These are phyloP conservation scores for Sitobion miscanthi DNA, from an alignment of 1,140 invertebrate genomes.

Conservation along the genomic window DNA sequence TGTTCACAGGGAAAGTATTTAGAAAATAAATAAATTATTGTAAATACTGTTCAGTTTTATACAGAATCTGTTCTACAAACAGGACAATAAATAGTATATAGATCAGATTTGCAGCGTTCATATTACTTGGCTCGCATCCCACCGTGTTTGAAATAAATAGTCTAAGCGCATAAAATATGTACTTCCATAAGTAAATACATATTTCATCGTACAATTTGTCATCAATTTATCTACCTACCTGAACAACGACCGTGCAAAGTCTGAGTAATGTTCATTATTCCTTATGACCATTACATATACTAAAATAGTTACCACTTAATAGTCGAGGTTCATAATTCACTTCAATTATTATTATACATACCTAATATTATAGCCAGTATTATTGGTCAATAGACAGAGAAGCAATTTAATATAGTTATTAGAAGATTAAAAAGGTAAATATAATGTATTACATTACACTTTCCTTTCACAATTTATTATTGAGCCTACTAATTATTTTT, in stretches of 20 bases:
- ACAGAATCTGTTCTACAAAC: neutral
- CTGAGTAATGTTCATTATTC: too few relatives aligned
- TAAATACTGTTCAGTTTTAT: neutral
- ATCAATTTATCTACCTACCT: neutral
- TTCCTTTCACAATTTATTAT: too few relatives aligned
- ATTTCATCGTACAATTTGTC: neutral
- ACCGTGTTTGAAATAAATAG: neutral
- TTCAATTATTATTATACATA: too few relatives aligned
- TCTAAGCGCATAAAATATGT: neutral
- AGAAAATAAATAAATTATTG: neutral
- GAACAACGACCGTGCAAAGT: neutral
- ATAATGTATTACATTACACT: too few relatives aligned
- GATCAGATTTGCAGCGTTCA: neutral
- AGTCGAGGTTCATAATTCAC: too few relatives aligned
- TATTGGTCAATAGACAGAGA: too few relatives aligned
- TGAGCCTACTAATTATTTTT: too few relatives aligned
- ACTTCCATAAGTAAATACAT: neutral
- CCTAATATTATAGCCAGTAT: too few relatives aligned
- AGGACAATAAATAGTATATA: neutral
- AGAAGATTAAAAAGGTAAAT: too few relatives aligned
- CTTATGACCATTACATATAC: too few relatives aligned
- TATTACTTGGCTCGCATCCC: neutral
- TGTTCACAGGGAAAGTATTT: neutral
- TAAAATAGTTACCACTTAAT: too few relatives aligned
- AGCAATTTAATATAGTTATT: too few relatives aligned